These are phyloP conservation scores for Alligator mississippiensis DNA, from an alignment of 2,113 vertebrate genomes.

Conservation along the genomic window DNA sequence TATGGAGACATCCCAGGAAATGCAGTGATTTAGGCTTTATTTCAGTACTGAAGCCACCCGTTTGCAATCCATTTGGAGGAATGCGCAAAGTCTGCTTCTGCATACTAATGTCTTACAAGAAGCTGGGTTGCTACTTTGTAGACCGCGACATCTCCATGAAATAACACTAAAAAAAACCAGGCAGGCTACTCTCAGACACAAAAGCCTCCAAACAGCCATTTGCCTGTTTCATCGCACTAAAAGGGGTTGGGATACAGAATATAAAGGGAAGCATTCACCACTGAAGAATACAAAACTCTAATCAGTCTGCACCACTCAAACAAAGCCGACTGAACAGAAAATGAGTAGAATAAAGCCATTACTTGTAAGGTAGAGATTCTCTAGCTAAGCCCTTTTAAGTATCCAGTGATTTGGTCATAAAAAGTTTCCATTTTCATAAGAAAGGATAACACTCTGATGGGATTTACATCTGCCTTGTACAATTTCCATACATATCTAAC, in stretches of 20 bases:
- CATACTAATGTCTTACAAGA: background rate
- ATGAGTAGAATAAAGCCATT: constrained; percentile 29
- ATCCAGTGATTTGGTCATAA: constrained; percentile 6
- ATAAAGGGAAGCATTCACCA: constrained; percentile 57
- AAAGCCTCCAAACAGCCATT: constrained; percentile 23
- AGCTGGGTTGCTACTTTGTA: background rate
- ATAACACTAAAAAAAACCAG: background rate
- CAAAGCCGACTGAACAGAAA: constrained; percentile 45
- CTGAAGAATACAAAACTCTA: constrained; percentile 25
- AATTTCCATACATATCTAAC: background rate
- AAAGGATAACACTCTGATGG: constrained; percentile 6
- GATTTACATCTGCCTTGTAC: background rate
- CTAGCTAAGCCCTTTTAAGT: constrained; percentile 23
- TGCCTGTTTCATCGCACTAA: constrained; percentile 34
- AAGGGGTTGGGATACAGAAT: background rate
- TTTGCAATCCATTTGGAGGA: constrained; percentile 10
- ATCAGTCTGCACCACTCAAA: constrained; percentile 26
- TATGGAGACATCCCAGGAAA: background rate
- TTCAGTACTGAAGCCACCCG: constrained; percentile 10
- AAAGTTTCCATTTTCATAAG: constrained; percentile 17
- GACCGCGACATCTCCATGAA: background rate
- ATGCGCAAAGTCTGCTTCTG: background rate
- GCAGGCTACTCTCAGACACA: background rate
- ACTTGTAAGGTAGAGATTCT: background rate
- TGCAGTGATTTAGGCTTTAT: background rate